Base-by-base conservation (phyloP, 37 sponge, comb jelly and placozoan genomes). In the Geodia barretti region DNA sequence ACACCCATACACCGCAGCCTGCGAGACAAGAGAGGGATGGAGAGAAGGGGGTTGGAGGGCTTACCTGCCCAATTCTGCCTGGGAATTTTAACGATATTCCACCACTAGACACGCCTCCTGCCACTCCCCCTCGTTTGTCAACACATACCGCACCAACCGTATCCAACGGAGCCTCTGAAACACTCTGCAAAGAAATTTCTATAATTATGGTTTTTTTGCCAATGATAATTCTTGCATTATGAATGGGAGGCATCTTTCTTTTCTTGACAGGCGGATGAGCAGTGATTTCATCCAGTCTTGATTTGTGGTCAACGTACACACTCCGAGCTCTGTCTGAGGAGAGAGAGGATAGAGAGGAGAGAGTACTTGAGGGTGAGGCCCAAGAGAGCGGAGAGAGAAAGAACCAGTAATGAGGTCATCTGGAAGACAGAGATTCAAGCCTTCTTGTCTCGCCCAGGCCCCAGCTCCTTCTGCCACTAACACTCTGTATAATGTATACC, bases 61-160 rank as follows among this genome's bases (percentile, higher is more conserved):
- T 68, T 20, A 88, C 88, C 72, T 88, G 92, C 4, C 92, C 92
- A 28, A 92, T 71, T 70, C 92, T 87, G 39, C 92, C 92, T 28
- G 92, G 92, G 62, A 79, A 87, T 70, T 92, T 92, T 60, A 92
- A 76, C 25, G 92, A 88, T 4, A 92, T 84, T 14, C 92, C 92
- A n/a, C 92, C 92, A 87, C 92, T 92, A 60, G 88, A 87, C 40
- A 84, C 84, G 8, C 80, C 89, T 32, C 81, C 88, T 63, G 85
- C 79, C 64, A 84, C 79, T 21, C 43, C 43, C 35, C 92, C 92
- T 31, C 40, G 26, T 21, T 38, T 21, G 40, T 87, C 88, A 54
- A 92, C 61, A 65, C 89, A 86, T 1, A 92, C 69, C 26, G 92
- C 92, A 54, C 92, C 92, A 20, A 92, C 92, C 25, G 92, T 92